Evolutionary conservation across 1,140 invertebrate species (phyloP).

Genomic region (Leptopilina clavipes): DNA sequence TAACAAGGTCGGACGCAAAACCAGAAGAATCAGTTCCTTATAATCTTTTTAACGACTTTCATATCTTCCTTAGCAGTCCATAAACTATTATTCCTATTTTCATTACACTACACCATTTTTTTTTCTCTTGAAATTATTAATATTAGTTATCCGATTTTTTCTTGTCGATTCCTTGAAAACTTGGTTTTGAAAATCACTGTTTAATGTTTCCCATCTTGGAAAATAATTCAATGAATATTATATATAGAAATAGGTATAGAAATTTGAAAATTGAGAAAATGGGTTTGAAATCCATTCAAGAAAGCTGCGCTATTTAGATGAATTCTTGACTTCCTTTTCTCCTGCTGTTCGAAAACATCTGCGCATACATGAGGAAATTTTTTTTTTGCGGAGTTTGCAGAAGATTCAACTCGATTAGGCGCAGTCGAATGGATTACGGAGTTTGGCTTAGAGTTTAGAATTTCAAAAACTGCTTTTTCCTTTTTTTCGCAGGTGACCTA

Average conservation of each 20-base stretch:
- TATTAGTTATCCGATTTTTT: no score
- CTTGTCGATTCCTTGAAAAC: no score
- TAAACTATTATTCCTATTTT: neutral
- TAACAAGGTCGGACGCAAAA: slow-evolving; percentile 18
- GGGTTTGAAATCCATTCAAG: neutral
- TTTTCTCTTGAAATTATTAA: no score
- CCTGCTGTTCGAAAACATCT: slow-evolving; percentile 48
- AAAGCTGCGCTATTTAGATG: slow-evolving; percentile 39
- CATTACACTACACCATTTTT: no score
- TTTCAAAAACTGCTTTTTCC: neutral
- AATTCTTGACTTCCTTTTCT: slow-evolving; percentile 40
- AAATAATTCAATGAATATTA: no score
- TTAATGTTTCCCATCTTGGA: no score
- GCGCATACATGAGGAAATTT: slow-evolving; percentile 32
- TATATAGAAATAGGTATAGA: neutral
- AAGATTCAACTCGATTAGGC: slow-evolving; percentile 33
- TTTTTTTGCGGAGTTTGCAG: slow-evolving; percentile 47
- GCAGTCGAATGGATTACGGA: slow-evolving; percentile 30
- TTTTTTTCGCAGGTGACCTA: slow-evolving; percentile 14
- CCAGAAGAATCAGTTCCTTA: neutral
- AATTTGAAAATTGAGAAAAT: neutral
- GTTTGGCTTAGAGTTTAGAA: slow-evolving; percentile 16
- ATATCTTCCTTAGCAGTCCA: slow-evolving; percentile 19
- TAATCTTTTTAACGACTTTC: slow-evolving; percentile 12
- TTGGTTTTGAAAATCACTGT: no score